A percentile compares a stretch with the other conserved stretches of the same genome.
These are phyloP conservation scores for Bradypus variegatus DNA, from an alignment of 2,797 vertebrate species.

Conservation along the genomic window DNA sequence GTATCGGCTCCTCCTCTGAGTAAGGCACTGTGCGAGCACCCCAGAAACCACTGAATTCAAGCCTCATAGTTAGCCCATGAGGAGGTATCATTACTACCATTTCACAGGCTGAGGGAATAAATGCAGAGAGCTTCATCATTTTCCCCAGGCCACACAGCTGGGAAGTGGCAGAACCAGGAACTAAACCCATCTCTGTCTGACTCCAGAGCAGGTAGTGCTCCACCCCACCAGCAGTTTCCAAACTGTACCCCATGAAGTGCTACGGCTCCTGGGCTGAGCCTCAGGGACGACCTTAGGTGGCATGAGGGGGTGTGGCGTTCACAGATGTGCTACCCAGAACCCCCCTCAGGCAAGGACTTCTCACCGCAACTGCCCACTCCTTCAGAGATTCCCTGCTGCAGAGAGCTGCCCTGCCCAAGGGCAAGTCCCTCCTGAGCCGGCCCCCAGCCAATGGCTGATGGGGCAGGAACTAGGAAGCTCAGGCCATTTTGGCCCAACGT, in stretches of 20 bases:
- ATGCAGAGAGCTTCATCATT: too few species aligned
- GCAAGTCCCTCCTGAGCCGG: background rate
- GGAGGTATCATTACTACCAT: background rate
- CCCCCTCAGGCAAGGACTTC: background rate
- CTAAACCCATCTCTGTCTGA: background rate
- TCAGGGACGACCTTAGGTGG: background rate
- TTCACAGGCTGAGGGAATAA: background rate
- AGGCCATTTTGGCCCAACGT: background rate
- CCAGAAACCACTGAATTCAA: background rate
- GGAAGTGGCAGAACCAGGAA: too few species aligned
- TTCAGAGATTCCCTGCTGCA: background rate
- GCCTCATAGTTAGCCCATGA: background rate
- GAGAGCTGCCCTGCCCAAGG: background rate
- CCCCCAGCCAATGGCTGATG: background rate
- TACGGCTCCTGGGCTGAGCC: background rate
- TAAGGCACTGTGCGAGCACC: background rate
- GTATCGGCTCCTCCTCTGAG: background rate
- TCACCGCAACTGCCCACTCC: background rate
- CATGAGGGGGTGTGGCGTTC: too few species aligned
- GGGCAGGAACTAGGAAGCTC: background rate
- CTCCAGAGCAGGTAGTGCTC: background rate
- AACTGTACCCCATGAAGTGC: background rate
- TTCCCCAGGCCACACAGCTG: background rate
- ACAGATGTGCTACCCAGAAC: too few species aligned
- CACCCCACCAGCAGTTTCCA: background rate